Evolutionary conservation across 2,888 invertebrate species (phyloP), one percentile per base, ranked within the genome.

Genomic region (Tribolium freemani): DNA sequence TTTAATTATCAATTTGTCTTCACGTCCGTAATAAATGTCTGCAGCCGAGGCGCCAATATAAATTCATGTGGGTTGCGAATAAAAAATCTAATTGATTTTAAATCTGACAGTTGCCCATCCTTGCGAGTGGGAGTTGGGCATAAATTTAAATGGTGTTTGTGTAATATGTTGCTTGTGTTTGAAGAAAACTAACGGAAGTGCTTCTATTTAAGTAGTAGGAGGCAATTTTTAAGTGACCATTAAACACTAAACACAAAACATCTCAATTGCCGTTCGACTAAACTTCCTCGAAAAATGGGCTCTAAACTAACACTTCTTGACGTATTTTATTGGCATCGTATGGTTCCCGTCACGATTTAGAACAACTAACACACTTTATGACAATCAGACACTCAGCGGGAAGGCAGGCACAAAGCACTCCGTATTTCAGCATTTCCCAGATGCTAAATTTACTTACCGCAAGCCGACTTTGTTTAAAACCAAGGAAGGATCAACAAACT

Each of bases 291-390:
- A 66, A 71, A 73, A 73, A 63, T 69, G 71, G 54, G 38, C 68
- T 71, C 54, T 72, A 69, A 69, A 69, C 60, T 63, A 69, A 75
- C 71, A 75, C 54, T 61, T 66, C 64, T 31, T 56, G 63, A 69
- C 66, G 67, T 66, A 46, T 67, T 63, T 75, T 72, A 74, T 68
- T 26, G 13, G 66, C 68, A 73, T 71, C 74, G 74, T 76, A 76
- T 77, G 78, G 76, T 76, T 69, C 71, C 60, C 64, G 71, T 75
- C 74, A 77, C 73, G 69, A 68, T 71, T 75, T 70, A 60, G 71
- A 68, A 75, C 71, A 69, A 75, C 74, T 71, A 73, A 75, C 71
- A 72, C 71, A 60, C 64, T 75, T 76, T 71, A 61, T 60, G 71
- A 66, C 66, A 67, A 68, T 73, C 69, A 72, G 44, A 56, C 69